Evolutionary conservation across 2,113 vertebrate species (phyloP).

Genomic region (Tragelaphus buxtoni): DNA sequence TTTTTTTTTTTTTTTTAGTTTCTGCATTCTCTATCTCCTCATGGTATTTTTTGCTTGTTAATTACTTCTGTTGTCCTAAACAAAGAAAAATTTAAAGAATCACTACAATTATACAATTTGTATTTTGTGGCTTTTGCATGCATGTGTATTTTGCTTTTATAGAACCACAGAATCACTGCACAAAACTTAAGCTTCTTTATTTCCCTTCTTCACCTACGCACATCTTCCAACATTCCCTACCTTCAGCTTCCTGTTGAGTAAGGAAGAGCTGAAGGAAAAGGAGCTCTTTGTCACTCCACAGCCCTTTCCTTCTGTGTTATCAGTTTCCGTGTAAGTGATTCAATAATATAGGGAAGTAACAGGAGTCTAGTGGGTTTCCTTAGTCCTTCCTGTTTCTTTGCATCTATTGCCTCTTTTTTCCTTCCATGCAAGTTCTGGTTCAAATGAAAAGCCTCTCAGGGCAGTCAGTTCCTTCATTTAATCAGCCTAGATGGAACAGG

Average conservation of each 20-base stretch:
- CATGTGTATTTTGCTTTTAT: neutral
- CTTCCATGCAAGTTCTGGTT: neutral
- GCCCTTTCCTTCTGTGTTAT: neutral
- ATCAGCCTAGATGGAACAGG: neutral
- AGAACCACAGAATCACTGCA: neutral
- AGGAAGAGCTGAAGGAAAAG: neutral
- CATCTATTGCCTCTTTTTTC: neutral
- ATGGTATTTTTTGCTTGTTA: neutral
- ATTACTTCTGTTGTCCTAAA: neutral
- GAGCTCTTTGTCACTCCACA: neutral
- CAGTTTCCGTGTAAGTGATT: neutral
- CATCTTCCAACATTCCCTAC: neutral
- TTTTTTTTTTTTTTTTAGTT: neutral
- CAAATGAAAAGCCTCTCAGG: neutral
- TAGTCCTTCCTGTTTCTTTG: neutral
- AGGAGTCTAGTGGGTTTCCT: neutral
- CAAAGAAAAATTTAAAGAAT: neutral
- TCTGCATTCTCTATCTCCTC: neutral
- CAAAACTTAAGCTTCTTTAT: neutral
- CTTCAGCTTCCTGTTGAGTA: neutral
- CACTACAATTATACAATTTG: neutral
- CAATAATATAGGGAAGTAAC: neutral
- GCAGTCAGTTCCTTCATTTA: neutral
- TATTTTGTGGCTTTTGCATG: neutral
- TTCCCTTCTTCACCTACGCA: neutral